Percentiles rank a stretch among this genome's conserved stretches.
These are phyloP conservation scores for Caenorhabditis doughertyi DNA, from an alignment of 2,888 invertebrate genomes.

Conservation along the genomic window DNA sequence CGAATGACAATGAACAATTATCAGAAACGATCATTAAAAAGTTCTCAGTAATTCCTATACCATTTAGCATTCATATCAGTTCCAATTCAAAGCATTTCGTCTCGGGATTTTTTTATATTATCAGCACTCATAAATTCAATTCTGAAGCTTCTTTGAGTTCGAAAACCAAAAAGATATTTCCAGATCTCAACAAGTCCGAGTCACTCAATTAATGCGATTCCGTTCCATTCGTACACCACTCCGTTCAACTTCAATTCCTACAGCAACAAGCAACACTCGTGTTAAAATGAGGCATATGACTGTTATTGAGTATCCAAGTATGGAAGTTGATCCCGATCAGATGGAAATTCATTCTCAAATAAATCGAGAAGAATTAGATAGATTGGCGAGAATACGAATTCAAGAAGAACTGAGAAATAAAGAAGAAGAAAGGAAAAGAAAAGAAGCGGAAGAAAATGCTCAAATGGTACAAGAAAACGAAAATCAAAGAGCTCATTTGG, in stretches of 20 bases:
- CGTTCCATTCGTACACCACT: neutral
- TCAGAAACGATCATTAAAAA: no score
- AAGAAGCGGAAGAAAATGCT: neutral
- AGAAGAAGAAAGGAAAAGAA: slow-evolving; percentile 1
- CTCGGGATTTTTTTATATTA: no score
- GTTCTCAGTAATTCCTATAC: no score
- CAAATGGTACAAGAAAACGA: neutral
- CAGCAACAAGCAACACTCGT: neutral
- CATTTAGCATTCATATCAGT: no score
- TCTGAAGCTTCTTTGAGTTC: no score
- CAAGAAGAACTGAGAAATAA: neutral
- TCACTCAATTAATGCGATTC: neutral
- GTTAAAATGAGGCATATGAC: slow-evolving; percentile 17
- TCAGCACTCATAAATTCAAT: no score
- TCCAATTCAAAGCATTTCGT: no score
- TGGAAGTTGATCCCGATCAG: neutral
- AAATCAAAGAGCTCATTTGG: no score
- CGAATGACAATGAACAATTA: no score
- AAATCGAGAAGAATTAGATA: neutral
- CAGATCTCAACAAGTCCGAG: slow-evolving; percentile 7
- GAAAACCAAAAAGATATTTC: no score
- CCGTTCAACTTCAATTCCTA: neutral
- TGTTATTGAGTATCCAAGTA: slow-evolving; percentile 25
- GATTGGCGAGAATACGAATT: neutral
- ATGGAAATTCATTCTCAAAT: neutral